Conservation (phyloP, 2,888 invertebrate species). For the Pimpla rufipes region DNA sequence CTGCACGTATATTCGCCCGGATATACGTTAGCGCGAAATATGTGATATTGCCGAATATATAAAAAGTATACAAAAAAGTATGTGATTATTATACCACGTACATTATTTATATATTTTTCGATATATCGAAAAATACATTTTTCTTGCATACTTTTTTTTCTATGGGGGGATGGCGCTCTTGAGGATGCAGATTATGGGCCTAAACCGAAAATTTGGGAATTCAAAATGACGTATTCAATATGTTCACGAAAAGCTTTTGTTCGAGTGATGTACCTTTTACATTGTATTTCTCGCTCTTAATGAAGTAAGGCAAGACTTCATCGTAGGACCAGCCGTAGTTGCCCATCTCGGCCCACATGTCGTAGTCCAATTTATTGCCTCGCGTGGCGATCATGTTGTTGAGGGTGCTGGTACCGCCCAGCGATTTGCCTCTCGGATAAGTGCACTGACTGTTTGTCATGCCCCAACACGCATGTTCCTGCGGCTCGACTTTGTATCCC, state of each 20-base stretch:
- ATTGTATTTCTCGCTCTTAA: slow-evolving; percentile 69
- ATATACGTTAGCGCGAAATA: too few relatives aligned
- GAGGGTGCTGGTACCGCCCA: slow-evolving; percentile 81
- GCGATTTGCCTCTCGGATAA: slow-evolving; percentile 88
- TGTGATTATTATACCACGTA: too few relatives aligned
- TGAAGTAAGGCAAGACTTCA: slow-evolving; percentile 71
- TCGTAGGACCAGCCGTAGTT: slow-evolving; percentile 73
- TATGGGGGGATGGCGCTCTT: too few relatives aligned
- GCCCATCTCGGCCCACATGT: slow-evolving; percentile 69
- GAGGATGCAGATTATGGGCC: too few relatives aligned
- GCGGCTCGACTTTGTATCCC: slow-evolving; percentile 90
- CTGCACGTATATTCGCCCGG: too few relatives aligned
- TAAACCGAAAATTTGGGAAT: too few relatives aligned
- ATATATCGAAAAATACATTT: too few relatives aligned
- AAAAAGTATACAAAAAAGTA: too few relatives aligned
- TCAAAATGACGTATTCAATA: too few relatives aligned
- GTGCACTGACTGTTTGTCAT: slow-evolving; percentile 91
- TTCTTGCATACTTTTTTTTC: too few relatives aligned
- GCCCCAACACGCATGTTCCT: slow-evolving; percentile 88
- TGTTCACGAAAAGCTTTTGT: not conserved
- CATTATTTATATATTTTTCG: too few relatives aligned
- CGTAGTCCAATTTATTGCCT: slow-evolving; percentile 72
- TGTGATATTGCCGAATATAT: too few relatives aligned
- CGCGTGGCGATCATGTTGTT: slow-evolving; percentile 83
- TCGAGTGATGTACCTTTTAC: slow-evolving; percentile 60